Percentiles rank a stretch among this genome's conserved stretches.
phyloP scores from a whole-genome alignment of 2,797 vertebrate species.

The Pampus argenteus region DNA sequence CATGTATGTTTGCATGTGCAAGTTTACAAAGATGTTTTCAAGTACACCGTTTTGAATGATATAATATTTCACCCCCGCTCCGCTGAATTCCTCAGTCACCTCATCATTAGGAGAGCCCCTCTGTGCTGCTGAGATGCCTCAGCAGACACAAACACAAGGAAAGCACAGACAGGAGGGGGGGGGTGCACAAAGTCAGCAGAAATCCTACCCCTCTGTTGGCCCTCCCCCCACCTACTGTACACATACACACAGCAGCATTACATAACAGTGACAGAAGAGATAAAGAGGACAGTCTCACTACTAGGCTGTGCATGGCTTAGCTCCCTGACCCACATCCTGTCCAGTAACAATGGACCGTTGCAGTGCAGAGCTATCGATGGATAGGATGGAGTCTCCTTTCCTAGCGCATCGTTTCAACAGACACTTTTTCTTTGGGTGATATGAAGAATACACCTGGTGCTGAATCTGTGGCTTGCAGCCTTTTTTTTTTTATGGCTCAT shows the following conservation, averaged over 20 bases:
- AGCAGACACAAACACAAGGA: conserved; percentile 59
- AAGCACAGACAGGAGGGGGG: conserved; percentile 36
- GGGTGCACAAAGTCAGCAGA: conserved; percentile 65
- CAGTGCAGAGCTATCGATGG: conserved; percentile 15
- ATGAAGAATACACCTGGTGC: background rate
- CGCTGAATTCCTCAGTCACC: conserved; percentile 13
- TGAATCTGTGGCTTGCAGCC: background rate
- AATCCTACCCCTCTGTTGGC: conserved; percentile 24
- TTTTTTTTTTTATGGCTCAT: background rate
- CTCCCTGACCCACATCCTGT: conserved; percentile 82
- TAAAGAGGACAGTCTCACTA: conserved; percentile 83
- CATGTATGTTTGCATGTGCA: too few species aligned
- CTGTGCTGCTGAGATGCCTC: conserved; percentile 26
- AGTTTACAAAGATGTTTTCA: too few species aligned
- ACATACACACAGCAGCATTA: conserved; percentile 69
- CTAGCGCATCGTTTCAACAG: background rate
- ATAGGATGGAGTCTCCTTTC: background rate
- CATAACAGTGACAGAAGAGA: conserved; percentile 82
- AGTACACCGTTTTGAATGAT: too few species aligned
- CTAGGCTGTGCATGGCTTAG: conserved; percentile 72
- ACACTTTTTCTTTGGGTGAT: background rate
- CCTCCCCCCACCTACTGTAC: conserved; percentile 57
- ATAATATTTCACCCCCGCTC: too few species aligned
- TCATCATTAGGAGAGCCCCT: conserved; percentile 31
- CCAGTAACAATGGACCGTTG: conserved; percentile 53